A percentile compares a stretch with the other conserved stretches of the same genome.
Evolutionary conservation across 23 tunicate genomes (phyloP).

Genomic region (Trididemnum nubilum): DNA sequence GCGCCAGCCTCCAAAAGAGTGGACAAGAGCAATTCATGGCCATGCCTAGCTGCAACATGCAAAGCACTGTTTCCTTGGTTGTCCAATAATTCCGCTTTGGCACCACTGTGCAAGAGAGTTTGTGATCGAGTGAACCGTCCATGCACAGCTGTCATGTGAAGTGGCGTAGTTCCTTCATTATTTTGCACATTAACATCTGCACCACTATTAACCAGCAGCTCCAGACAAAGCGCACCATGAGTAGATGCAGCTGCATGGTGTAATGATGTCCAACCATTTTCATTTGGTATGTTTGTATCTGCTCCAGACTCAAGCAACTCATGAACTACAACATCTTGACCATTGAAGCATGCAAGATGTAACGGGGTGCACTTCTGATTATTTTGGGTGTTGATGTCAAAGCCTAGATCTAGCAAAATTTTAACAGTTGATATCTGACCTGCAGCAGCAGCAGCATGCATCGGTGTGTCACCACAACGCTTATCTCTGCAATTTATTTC

Average conservation of each 20-base stretch:
- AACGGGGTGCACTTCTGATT: conserved; percentile 69
- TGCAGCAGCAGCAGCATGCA: conserved; percentile 95
- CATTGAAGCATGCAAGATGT: conserved; percentile 92
- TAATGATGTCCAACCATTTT: conserved; percentile 72
- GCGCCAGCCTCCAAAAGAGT: conserved; percentile 81
- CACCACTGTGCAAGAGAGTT: conserved; percentile 69
- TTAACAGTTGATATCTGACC: conserved; percentile 83
- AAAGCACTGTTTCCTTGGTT: conserved; percentile 74
- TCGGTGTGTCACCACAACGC: conserved; percentile 74
- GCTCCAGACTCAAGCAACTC: conserved; percentile 81
- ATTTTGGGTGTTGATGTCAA: conserved; percentile 82
- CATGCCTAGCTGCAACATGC: conserved; percentile 89
- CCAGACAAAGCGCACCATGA: conserved; percentile 86
- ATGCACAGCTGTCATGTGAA: conserved; percentile 89
- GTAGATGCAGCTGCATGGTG: conserved; percentile 92
- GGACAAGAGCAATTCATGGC: conserved; percentile 77
- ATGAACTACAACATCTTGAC: conserved; percentile 91
- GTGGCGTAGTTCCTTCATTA: conserved; percentile 82
- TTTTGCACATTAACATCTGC: conserved; percentile 82
- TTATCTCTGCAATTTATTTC: conserved; percentile 91
- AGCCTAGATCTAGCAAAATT: conserved; percentile 79
- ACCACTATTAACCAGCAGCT: conserved; percentile 72
- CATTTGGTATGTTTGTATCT: conserved; percentile 62
- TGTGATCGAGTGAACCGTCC: conserved; percentile 88
- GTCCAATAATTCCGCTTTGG: conserved; percentile 63